Evolutionary conservation across 1,140 invertebrate genomes (phyloP).

Genomic region (Papilio polyxenes): DNA sequence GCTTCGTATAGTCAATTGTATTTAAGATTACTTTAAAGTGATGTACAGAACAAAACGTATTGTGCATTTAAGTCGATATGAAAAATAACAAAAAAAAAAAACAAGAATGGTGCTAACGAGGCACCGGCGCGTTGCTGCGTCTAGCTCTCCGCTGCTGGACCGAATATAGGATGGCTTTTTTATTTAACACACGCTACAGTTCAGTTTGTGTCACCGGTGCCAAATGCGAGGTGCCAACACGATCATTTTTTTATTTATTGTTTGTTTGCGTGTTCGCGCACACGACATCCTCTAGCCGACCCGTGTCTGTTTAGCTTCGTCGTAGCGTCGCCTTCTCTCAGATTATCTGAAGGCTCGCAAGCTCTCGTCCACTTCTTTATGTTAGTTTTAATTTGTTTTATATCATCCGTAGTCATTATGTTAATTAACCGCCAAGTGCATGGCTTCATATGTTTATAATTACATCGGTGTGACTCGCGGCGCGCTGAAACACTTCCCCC

Average conservation of each 20-base stretch:
- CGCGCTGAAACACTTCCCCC: too few relatives aligned
- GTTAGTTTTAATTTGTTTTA: background rate
- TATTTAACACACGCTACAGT: background rate
- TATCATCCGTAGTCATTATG: slow-evolving; percentile 19
- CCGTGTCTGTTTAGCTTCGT: slow-evolving; percentile 9
- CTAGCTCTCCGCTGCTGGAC: slow-evolving; percentile 15
- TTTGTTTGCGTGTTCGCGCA: background rate
- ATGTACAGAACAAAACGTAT: slow-evolving; percentile 37
- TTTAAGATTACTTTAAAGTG: background rate
- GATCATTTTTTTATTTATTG: background rate
- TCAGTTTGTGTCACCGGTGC: background rate
- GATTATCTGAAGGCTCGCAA: background rate
- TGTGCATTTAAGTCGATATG: slow-evolving; percentile 53
- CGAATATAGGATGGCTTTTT: background rate
- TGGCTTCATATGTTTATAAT: slow-evolving; percentile 22
- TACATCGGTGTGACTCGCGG: background rate
- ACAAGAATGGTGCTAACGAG: slow-evolving; percentile 47
- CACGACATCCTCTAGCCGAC: slow-evolving; percentile 9
- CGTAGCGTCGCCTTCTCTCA: background rate
- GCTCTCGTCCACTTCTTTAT: slow-evolving; percentile 2
- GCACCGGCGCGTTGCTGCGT: too few relatives aligned
- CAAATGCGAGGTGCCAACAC: background rate
- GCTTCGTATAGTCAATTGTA: slow-evolving; percentile 26
- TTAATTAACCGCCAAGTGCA: slow-evolving; percentile 16
- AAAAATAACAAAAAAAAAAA: slow-evolving; percentile 16